phyloP scores from a whole-genome alignment of 2,113 vertebrate species.

The Forbesichthys agassizii region DNA sequence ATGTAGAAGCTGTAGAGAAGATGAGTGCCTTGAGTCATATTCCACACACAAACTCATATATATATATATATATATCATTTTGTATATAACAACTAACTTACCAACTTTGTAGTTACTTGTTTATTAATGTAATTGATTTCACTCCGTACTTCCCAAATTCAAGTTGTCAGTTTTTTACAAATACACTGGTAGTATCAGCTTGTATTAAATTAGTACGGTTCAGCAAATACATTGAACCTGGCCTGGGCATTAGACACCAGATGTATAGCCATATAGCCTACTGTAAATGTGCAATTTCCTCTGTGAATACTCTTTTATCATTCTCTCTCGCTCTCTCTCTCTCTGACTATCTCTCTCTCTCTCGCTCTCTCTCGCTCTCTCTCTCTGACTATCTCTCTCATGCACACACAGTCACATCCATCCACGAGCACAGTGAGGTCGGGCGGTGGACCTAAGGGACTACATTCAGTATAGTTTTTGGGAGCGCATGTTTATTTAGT shows the following conservation, averaged over 20 bases:
- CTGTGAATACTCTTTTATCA: conserved; percentile 16
- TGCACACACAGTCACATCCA: conserved; percentile 7
- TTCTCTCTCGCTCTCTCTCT: conserved; percentile 4
- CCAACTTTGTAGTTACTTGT: not conserved
- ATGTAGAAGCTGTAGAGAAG: no score
- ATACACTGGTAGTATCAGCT: not conserved
- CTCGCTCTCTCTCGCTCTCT: conserved; percentile 1
- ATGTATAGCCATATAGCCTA: conserved; percentile 23
- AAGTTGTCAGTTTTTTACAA: not conserved
- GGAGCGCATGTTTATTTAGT: conserved; percentile 47
- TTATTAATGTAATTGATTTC: not conserved
- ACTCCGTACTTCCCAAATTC: not conserved
- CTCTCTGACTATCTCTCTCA: conserved; percentile 9
- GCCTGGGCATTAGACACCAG: conserved; percentile 27
- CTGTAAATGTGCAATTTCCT: conserved; percentile 54
- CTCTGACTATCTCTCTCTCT: not conserved
- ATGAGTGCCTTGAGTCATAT: no score
- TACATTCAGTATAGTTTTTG: conserved; percentile 29
- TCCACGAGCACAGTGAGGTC: conserved; percentile 10
- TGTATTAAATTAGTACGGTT: not conserved
- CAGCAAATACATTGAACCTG: conserved; percentile 65
- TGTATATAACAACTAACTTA: not conserved
- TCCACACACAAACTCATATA: no score
- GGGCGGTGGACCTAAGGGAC: conserved; percentile 40
- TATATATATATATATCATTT: not conserved